Conservation (phyloP, 2,797 vertebrate genomes). For the Lacerta bilineata region DNA sequence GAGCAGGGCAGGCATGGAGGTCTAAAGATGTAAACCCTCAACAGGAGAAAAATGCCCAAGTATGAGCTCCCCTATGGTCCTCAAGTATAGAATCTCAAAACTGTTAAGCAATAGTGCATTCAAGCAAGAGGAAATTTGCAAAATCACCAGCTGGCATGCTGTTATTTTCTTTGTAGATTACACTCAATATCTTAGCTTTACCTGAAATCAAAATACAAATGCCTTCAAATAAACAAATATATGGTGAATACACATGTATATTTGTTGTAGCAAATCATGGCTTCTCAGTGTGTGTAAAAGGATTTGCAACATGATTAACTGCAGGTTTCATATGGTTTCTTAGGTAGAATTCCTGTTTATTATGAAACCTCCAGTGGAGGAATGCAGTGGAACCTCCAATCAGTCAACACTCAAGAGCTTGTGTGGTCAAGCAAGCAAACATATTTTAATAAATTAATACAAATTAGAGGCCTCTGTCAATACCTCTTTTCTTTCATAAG, state of each 20-base stretch:
- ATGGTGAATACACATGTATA: background rate
- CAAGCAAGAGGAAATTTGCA: background rate
- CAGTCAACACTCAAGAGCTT: background rate
- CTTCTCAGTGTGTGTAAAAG: background rate
- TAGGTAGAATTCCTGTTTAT: background rate
- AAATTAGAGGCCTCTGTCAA: background rate
- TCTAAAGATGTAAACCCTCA: background rate
- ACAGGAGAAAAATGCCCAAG: background rate
- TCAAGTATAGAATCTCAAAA: background rate
- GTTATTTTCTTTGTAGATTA: background rate
- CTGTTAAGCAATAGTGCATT: background rate
- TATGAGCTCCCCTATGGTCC: background rate
- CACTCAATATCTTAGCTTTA: background rate
- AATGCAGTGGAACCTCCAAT: background rate
- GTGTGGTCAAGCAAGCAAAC: background rate
- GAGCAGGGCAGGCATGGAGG: background rate
- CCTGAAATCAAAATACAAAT: background rate
- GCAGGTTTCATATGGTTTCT: background rate
- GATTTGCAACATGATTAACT: background rate
- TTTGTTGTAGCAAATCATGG: background rate
- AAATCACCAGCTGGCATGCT: background rate
- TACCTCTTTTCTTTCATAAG: background rate
- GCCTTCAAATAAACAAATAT: background rate
- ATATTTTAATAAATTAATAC: constrained; percentile 6
- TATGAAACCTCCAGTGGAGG: background rate